Conservation (phyloP, 2,113 vertebrate genomes). For the Hiodon alosoides region DNA sequence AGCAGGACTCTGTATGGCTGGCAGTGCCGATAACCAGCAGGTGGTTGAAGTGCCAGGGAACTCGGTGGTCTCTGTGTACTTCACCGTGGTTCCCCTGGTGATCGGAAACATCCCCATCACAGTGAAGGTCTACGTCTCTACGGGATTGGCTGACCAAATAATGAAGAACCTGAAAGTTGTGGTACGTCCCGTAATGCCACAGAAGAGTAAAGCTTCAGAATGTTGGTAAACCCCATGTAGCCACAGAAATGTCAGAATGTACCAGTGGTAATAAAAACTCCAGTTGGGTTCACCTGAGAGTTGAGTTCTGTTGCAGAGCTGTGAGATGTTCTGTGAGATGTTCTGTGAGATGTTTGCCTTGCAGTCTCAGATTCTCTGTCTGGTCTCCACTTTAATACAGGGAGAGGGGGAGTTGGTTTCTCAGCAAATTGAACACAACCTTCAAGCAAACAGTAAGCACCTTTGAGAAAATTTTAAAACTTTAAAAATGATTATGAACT, state of each 20-base stretch:
- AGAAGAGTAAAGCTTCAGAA: background rate
- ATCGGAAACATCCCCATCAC: slow-evolving; percentile 53
- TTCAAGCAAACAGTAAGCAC: slow-evolving; percentile 32
- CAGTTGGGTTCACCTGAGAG: too few species aligned
- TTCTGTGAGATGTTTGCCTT: background rate
- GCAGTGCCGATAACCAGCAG: slow-evolving; percentile 18
- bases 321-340: background rate
- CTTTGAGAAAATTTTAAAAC: background rate
- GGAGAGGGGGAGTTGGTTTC: slow-evolving; percentile 38
- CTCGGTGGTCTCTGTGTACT: slow-evolving; percentile 55
- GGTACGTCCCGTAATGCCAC: slow-evolving; percentile 22
- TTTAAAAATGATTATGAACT: background rate
- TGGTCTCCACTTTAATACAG: slow-evolving; percentile 23
- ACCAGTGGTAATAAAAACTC: too few species aligned
- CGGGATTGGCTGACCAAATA: slow-evolving; percentile 22
- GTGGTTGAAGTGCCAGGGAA: slow-evolving; percentile 41
- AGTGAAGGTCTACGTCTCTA: slow-evolving; percentile 35
- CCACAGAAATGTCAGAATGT: too few species aligned
- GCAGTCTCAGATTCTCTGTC: background rate
- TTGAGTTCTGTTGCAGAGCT: background rate
- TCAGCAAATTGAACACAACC: slow-evolving; percentile 27
- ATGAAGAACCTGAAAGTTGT: slow-evolving; percentile 39
- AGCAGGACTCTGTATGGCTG: slow-evolving; percentile 38
- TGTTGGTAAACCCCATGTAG: background rate
- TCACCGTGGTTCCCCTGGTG: slow-evolving; percentile 51